Percentiles rank a stretch among this genome's conserved stretches.
phyloP scores from a whole-genome alignment of 2,113 vertebrate genomes.

The Athene cunicularia region DNA sequence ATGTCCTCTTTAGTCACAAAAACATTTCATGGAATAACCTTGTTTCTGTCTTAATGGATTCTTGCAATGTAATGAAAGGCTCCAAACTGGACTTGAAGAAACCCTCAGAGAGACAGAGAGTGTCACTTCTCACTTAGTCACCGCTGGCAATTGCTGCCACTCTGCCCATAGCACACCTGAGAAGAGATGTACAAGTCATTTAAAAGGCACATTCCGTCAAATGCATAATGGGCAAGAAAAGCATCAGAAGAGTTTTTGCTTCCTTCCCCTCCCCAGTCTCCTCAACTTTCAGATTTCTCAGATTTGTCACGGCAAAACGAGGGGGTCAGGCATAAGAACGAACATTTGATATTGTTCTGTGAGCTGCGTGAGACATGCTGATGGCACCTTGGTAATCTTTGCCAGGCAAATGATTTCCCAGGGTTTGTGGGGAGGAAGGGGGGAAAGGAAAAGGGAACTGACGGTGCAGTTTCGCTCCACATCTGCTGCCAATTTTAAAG shows the following conservation, averaged over 20 bases:
- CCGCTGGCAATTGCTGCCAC: constrained; percentile 60
- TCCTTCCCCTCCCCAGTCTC: neutral
- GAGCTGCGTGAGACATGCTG: neutral
- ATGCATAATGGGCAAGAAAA: constrained; percentile 24
- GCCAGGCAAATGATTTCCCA: constrained; percentile 20
- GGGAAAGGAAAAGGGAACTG: constrained; percentile 16
- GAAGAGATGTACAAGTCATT: constrained; percentile 55
- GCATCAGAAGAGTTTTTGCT: neutral
- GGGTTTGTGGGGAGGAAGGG: neutral
- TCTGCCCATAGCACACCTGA: constrained; percentile 57
- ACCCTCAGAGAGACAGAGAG: constrained; percentile 69
- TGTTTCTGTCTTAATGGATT: constrained; percentile 80
- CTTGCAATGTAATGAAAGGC: constrained; percentile 74
- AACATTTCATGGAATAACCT: constrained; percentile 75
- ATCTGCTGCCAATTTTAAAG: constrained; percentile 71
- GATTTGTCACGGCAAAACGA: constrained; percentile 34
- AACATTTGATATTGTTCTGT: neutral
- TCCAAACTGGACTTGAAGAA: constrained; percentile 75
- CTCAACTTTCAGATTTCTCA: neutral
- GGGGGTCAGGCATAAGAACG: neutral
- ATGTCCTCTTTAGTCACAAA: constrained; percentile 76
- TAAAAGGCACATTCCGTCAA: constrained; percentile 67
- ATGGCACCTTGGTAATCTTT: constrained; percentile 1
- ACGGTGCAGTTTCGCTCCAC: constrained; percentile 47
- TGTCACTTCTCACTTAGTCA: constrained; percentile 77